These are phyloP conservation scores for Cyprinodon brontotheroides DNA, from an alignment of 2,113 vertebrate genomes.

Conservation along the genomic window DNA sequence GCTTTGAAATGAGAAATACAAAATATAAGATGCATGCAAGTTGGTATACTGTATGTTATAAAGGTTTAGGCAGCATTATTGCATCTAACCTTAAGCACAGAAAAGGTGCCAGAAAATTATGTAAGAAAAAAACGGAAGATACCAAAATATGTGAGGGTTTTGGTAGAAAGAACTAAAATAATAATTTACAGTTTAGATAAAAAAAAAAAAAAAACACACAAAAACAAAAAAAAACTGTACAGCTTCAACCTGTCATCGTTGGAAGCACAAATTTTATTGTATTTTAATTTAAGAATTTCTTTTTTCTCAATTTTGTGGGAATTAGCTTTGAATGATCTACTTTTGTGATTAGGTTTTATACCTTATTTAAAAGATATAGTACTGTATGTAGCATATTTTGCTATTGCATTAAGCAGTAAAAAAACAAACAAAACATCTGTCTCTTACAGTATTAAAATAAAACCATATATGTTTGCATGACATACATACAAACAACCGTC, in stretches of 20 bases:
- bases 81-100: slow-evolving; percentile 38
- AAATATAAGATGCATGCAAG: slow-evolving; percentile 27
- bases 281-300: too few species aligned
- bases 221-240: too few species aligned
- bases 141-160: slow-evolving; percentile 31
- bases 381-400: too few species aligned
- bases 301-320: too few species aligned
- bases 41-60: slow-evolving; percentile 40
- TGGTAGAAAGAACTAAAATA: background rate
- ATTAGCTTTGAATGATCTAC: too few species aligned
- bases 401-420: too few species aligned
- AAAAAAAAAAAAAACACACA: background rate
- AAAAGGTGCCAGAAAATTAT: slow-evolving; percentile 39
- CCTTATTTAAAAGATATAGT: too few species aligned
- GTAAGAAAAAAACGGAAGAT: slow-evolving; percentile 19
- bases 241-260: background rate
- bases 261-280: background rate
- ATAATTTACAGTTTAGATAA: background rate
- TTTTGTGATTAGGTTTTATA: too few species aligned
- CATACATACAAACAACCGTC: background rate
- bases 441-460: background rate
- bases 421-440: too few species aligned
- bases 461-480: background rate
- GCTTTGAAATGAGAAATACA: slow-evolving; percentile 17
- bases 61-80: slow-evolving; percentile 49